Evolutionary conservation across 2,797 vertebrate genomes (phyloP).

Genomic region (Crenichthys baileyi): DNA sequence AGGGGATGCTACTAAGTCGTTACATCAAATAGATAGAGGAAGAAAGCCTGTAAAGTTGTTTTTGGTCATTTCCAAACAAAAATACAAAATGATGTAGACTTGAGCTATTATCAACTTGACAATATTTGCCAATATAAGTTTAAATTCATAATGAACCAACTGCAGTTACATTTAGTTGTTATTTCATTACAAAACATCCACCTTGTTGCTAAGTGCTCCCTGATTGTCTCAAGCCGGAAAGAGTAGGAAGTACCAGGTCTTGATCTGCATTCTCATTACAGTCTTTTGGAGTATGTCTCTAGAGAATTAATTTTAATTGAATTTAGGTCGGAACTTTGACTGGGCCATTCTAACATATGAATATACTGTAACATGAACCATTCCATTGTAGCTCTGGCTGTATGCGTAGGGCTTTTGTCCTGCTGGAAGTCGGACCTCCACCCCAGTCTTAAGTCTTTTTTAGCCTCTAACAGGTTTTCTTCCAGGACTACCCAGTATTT

Average conservation of each 20-base stretch:
- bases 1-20: constrained; percentile 9
- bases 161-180: background rate
- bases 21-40: background rate
- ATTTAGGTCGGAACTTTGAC: background rate
- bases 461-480: background rate
- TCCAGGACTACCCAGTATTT: too few species aligned
- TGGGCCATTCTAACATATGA: background rate
- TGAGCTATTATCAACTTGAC: background rate
- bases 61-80: background rate
- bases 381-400: too few species aligned
- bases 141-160: background rate
- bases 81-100: background rate
- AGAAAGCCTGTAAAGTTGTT: background rate
- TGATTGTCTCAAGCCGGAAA: constrained; percentile 62
- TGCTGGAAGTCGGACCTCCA: background rate
- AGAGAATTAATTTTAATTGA: background rate
- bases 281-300: background rate
- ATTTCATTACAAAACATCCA: constrained; percentile 21
- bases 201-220: constrained; percentile 52
- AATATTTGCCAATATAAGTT: background rate
- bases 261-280: constrained; percentile 78
- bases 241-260: constrained; percentile 35
- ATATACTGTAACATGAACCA: background rate
- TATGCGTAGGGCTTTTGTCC: too few species aligned
- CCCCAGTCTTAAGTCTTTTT: background rate